Conservation (phyloP, 2,113 vertebrate genomes). For the Motacilla tschutschensis region DNA sequence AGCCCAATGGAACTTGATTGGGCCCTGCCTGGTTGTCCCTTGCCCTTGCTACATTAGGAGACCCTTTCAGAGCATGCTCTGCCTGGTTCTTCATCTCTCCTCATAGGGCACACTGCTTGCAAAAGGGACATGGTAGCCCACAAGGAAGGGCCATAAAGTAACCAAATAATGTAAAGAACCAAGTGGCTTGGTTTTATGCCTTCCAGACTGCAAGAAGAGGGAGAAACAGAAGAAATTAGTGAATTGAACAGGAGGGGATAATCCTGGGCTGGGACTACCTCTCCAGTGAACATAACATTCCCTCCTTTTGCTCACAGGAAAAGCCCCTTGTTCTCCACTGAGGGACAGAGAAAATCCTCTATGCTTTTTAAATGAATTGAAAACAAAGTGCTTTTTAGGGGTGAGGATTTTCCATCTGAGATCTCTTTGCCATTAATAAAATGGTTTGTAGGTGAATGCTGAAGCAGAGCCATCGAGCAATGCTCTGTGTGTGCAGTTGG, state of each 20-base stretch:
- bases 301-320: background rate
- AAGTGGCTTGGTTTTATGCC: background rate
- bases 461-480: background rate
- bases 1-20: background rate
- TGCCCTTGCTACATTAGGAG: background rate
- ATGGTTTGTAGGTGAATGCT: background rate
- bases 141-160: background rate
- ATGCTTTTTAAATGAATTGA: background rate
- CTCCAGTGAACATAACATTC: background rate
- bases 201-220: background rate
- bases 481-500: background rate
- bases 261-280: background rate
- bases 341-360: background rate
- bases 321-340: background rate
- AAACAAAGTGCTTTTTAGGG: background rate
- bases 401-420: background rate
- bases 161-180: background rate
- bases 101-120: background rate
- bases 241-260: background rate
- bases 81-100: background rate
- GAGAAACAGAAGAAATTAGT: background rate
- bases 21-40: background rate
- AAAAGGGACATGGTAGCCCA: background rate
- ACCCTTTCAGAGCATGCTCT: background rate
- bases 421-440: background rate